phyloP scores from a whole-genome alignment of 1,140 invertebrate genomes.

The Theocolax elegans region DNA sequence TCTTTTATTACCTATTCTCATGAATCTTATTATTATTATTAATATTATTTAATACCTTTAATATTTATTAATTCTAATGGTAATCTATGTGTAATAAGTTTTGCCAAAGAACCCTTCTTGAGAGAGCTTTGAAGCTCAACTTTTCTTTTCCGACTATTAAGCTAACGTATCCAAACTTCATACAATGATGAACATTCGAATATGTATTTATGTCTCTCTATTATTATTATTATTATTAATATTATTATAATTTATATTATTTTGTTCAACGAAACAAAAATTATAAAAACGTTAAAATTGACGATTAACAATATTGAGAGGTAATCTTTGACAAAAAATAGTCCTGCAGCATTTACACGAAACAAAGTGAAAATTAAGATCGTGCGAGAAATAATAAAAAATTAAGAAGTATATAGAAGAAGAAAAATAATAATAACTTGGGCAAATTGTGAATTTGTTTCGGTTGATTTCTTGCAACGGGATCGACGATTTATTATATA shows the following conservation, averaged over 20 bases:
- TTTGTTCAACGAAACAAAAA: slow-evolving; percentile 32
- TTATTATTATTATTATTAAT: too few relatives aligned
- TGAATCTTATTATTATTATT: slow-evolving; percentile 47
- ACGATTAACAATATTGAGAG: neutral
- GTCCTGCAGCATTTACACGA: slow-evolving; percentile 13
- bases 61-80: slow-evolving; percentile 67
- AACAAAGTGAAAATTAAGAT: neutral
- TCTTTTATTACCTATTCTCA: slow-evolving; percentile 41
- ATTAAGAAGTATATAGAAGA: neutral
- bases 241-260: too few relatives aligned
- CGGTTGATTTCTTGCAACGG: slow-evolving; percentile 42
- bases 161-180: slow-evolving; percentile 29
- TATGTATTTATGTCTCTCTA: too few relatives aligned
- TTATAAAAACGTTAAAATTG: too few relatives aligned
- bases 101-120: slow-evolving; percentile 65
- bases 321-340: slow-evolving; percentile 17
- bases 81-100: slow-evolving; percentile 69
- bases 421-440: neutral
- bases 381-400: too few relatives aligned
- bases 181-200: slow-evolving; percentile 52
- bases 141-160: too few relatives aligned
- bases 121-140: slow-evolving; percentile 23
- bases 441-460: slow-evolving; percentile 22
- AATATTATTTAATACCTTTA: slow-evolving; percentile 51
- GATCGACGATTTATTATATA: slow-evolving; percentile 38